Evolutionary conservation across 2,888 invertebrate genomes (phyloP).

Genomic region (Trichopoda pennipes): DNA sequence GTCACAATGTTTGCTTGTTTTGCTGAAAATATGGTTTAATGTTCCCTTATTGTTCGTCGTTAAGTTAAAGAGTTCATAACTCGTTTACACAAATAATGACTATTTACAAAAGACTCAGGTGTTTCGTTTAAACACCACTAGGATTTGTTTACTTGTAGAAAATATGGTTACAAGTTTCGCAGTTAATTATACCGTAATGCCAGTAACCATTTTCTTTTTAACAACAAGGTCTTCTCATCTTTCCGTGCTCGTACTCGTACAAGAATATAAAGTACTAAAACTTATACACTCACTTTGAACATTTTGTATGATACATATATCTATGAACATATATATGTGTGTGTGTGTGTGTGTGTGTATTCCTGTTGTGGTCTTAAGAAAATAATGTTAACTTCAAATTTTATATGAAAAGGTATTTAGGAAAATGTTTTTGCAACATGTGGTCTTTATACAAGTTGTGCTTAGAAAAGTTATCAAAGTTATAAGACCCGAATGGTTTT

Average conservation of each 20-base stretch:
- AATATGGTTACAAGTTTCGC: constrained; percentile 63
- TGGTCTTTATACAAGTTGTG: constrained; percentile 50
- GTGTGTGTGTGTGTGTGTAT: not conserved
- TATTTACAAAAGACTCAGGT: constrained; percentile 55
- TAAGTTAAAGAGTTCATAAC: constrained; percentile 59
- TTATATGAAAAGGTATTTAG: constrained; percentile 63
- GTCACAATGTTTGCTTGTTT: constrained; percentile 1
- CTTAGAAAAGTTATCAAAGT: constrained; percentile 51
- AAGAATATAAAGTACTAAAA: constrained; percentile 18
- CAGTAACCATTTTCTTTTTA: constrained; percentile 54
- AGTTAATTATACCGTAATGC: constrained; percentile 67
- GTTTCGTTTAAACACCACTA: constrained; percentile 55
- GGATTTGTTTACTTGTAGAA: constrained; percentile 61
- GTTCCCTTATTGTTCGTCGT: constrained; percentile 20
- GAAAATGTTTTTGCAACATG: constrained; percentile 67
- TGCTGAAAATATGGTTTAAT: constrained; percentile 13
- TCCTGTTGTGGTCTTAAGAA: constrained; percentile 54
- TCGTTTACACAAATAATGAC: constrained; percentile 39
- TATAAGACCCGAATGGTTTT: constrained; percentile 3
- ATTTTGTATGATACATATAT: constrained; percentile 3
- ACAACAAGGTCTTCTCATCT: constrained; percentile 3
- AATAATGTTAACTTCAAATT: constrained; percentile 63
- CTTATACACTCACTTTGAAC: constrained; percentile 10
- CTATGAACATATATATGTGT: no score
- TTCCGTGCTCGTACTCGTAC: not conserved